These are phyloP conservation scores for Peromyscus maniculatus DNA, from an alignment of 2,113 vertebrate genomes.

Conservation along the genomic window DNA sequence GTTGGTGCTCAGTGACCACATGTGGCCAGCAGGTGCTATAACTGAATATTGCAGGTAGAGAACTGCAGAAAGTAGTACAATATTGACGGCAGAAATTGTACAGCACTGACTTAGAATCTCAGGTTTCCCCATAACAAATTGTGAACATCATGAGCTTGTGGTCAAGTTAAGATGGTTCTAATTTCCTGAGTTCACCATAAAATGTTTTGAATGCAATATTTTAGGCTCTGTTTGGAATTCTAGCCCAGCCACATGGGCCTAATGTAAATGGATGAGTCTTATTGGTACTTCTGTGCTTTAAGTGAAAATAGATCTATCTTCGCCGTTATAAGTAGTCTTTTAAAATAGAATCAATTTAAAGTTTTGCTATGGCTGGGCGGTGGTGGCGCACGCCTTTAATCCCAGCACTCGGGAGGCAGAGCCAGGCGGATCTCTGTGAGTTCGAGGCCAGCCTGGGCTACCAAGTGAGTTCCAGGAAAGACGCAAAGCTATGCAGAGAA, in stretches of 20 bases:
- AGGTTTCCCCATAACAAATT: conserved; percentile 15
- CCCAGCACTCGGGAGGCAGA: too few relatives aligned
- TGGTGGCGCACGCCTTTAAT: too few relatives aligned
- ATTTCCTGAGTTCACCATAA: conserved; percentile 23
- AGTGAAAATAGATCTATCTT: conserved; percentile 44
- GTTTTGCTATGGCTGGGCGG: neutral
- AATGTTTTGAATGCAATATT: neutral
- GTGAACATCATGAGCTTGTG: neutral
- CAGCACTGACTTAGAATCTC: neutral
- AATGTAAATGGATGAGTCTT: neutral
- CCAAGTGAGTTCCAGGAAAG: too few relatives aligned
- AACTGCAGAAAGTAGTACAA: neutral
- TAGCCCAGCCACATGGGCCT: neutral
- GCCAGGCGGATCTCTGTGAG: too few relatives aligned
- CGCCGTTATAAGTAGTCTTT: conserved; percentile 27
- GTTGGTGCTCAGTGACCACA: neutral
- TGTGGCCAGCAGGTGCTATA: neutral
- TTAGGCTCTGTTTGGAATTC: conserved; percentile 39
- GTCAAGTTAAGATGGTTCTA: neutral
- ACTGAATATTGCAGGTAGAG: neutral
- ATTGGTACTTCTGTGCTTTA: conserved; percentile 16
- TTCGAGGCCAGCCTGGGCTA: too few relatives aligned
- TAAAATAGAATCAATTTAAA: conserved; percentile 27
- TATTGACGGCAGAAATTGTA: neutral
- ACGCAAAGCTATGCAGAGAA: too few relatives aligned